phyloP scores from a whole-genome alignment of 23 tunicate species.

The Styela clava region DNA sequence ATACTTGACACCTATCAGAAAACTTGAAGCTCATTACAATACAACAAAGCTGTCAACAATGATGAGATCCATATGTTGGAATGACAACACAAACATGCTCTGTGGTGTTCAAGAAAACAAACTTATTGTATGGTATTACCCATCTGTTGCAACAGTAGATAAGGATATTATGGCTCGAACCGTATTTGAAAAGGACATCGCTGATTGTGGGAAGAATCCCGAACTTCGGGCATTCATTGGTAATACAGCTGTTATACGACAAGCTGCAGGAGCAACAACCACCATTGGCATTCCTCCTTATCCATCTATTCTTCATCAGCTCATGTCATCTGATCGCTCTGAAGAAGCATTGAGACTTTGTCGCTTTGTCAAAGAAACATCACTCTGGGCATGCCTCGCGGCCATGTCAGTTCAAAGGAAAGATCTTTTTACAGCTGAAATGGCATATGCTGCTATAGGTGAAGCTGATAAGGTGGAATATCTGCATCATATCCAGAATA shows the following conservation, averaged over 20 bases:
- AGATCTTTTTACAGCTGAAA: slow-evolving; percentile 76
- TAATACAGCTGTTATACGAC: slow-evolving; percentile 50
- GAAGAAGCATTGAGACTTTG: slow-evolving; percentile 83
- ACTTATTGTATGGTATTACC: slow-evolving; percentile 77
- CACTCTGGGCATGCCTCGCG: slow-evolving; percentile 91
- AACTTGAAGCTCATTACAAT: slow-evolving; percentile 31
- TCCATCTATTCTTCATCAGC: slow-evolving; percentile 64
- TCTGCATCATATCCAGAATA: slow-evolving; percentile 61
- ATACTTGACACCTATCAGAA: slow-evolving; percentile 48
- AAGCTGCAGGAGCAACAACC: slow-evolving; percentile 63
- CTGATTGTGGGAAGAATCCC: slow-evolving; percentile 75
- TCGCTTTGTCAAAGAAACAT: slow-evolving; percentile 67
- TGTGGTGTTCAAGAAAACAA: slow-evolving; percentile 80
- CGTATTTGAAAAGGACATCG: slow-evolving; percentile 61
- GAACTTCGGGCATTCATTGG: slow-evolving; percentile 46
- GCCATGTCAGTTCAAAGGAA: slow-evolving; percentile 76
- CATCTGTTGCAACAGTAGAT: slow-evolving; percentile 64
- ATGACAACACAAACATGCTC: slow-evolving; percentile 58
- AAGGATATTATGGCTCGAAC: slow-evolving; percentile 59
- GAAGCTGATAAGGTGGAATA: slow-evolving; percentile 87
- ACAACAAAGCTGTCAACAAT: slow-evolving; percentile 64
- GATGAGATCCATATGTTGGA: slow-evolving; percentile 81
- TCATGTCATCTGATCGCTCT: slow-evolving; percentile 56
- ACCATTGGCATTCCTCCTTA: slow-evolving; percentile 67
- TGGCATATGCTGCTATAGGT: slow-evolving; percentile 91